phyloP scores from a whole-genome alignment of 2,888 invertebrate species.

The Abrostola triplasia region DNA sequence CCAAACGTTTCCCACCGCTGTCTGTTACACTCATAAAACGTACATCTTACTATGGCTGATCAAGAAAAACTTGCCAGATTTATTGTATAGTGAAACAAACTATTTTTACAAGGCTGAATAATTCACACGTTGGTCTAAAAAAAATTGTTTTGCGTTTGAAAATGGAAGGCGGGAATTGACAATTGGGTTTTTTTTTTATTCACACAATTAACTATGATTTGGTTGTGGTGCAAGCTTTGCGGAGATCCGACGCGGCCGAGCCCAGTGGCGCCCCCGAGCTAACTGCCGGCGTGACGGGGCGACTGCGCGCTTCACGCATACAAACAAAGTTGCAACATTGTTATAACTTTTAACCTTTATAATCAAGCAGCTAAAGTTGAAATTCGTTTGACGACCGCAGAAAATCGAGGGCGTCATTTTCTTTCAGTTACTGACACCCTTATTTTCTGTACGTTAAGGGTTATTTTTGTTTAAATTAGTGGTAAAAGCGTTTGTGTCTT shows the following conservation, averaged over 20 bases:
- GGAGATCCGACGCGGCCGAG: constrained; percentile 68
- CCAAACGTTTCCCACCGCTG: constrained; percentile 75
- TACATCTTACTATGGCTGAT: constrained; percentile 62
- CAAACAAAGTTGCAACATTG: constrained; percentile 53
- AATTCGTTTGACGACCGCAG: constrained; percentile 50
- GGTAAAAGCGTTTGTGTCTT: constrained; percentile 35
- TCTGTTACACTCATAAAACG: constrained; percentile 70
- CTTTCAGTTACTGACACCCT: constrained; percentile 23
- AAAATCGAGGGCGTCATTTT: constrained; percentile 37
- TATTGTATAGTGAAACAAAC: constrained; percentile 26
- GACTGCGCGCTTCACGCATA: constrained; percentile 77
- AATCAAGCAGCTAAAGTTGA: constrained; percentile 46
- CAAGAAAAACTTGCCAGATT: constrained; percentile 47
- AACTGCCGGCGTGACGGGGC: constrained; percentile 73
- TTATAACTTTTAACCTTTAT: constrained; percentile 56
- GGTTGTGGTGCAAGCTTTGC: constrained; percentile 57
- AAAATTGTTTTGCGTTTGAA: constrained; percentile 36
- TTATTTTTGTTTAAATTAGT: constrained; percentile 34
- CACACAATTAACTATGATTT: constrained; percentile 68
- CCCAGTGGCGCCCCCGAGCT: constrained; percentile 79
- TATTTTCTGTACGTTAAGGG: constrained; percentile 45
- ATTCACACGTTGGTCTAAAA: constrained; percentile 9
- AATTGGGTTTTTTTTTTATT: constrained; percentile 59
- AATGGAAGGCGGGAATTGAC: constrained; percentile 74
- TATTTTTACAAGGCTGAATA: constrained; percentile 24